Percentiles rank a stretch among this genome's conserved stretches.
phyloP scores from a whole-genome alignment of 2,888 invertebrate genomes.

The Resseliella maxima region DNA sequence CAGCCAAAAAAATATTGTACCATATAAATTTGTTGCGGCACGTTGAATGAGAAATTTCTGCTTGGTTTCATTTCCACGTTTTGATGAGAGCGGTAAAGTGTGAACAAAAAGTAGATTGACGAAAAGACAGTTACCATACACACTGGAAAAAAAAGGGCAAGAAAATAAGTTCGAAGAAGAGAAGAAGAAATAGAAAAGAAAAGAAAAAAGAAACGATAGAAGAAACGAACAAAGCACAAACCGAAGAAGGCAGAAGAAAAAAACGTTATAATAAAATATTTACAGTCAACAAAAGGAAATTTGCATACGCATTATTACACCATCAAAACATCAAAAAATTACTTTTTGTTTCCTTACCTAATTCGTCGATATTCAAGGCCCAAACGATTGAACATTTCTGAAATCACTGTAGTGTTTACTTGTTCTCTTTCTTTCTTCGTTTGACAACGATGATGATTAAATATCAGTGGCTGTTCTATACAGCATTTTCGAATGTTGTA shows the following conservation, averaged over 20 bases:
- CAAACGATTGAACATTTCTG: not conserved
- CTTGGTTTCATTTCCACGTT: not conserved
- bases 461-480: not conserved
- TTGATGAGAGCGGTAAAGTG: not conserved
- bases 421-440: too few species aligned
- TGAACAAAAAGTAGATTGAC: not conserved
- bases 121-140: not conserved
- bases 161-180: too few species aligned
- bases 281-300: conserved; percentile 28
- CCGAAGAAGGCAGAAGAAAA: not conserved
- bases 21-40: conserved; percentile 45
- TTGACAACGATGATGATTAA: conserved; percentile 35
- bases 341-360: not conserved
- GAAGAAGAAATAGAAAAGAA: not conserved
- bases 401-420: not conserved
- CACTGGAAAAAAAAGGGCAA: not conserved
- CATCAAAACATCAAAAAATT: conserved; percentile 42
- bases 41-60: conserved; percentile 26
- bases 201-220: not conserved
- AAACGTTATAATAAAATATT: conserved; percentile 53
- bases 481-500: not conserved
- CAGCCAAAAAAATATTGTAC: conserved; percentile 12
- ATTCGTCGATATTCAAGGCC: not conserved
- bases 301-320: conserved; percentile 54
- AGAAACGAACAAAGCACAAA: not conserved